A percentile compares a stretch with the other conserved stretches of the same genome.
phyloP scores from a whole-genome alignment of 2,797 vertebrate genomes.

The Antrozous pallidus region DNA sequence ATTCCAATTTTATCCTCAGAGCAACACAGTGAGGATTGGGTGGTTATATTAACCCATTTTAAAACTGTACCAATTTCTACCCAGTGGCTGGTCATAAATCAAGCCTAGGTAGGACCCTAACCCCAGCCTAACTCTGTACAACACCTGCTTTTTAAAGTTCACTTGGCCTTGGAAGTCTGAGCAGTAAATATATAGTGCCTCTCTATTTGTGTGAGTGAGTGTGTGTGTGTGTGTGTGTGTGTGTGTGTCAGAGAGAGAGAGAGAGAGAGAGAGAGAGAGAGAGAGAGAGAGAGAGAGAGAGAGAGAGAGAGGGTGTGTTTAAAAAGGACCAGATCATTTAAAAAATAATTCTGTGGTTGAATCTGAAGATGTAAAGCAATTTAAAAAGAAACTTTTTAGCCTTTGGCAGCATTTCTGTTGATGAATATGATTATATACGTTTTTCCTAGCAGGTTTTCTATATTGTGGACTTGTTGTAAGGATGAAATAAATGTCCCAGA shows the following conservation, averaged over 20 bases:
- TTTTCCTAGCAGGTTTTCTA: slow-evolving; percentile 39
- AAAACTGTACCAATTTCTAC: background rate
- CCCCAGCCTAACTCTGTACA: background rate
- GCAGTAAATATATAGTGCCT: background rate
- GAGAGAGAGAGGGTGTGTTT: background rate
- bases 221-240: background rate
- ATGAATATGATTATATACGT: background rate
- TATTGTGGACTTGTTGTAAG: background rate
- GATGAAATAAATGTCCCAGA: slow-evolving; percentile 48
- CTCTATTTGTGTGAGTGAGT: background rate
- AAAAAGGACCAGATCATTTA: background rate
- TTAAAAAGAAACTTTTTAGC: background rate
- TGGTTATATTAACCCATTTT: slow-evolving; percentile 9
- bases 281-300: no score
- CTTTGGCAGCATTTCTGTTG: background rate
- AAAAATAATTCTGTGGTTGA: slow-evolving; percentile 33
- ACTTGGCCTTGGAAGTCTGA: background rate
- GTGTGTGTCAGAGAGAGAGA: no score
- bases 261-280: no score
- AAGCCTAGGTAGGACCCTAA: background rate
- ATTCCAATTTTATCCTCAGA: background rate
- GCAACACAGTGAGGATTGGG: background rate
- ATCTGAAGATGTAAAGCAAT: background rate
- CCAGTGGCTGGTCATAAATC: background rate
- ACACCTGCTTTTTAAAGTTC: background rate